These are phyloP conservation scores for Nymphalis io DNA, from an alignment of 1,140 invertebrate species.

Conservation along the genomic window DNA sequence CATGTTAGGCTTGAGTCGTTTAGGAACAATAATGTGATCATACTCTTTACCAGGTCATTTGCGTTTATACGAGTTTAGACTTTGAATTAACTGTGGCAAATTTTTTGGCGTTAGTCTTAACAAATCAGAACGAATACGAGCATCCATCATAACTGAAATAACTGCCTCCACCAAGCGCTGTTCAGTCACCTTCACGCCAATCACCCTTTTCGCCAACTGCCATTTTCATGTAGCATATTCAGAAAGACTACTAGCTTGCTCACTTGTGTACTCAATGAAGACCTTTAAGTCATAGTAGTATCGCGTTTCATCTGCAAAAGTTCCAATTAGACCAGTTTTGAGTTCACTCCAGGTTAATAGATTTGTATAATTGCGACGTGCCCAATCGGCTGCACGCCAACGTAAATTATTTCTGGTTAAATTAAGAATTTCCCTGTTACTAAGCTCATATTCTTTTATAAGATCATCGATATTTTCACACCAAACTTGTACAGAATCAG, in stretches of 20 bases:
- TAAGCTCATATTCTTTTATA: constrained; percentile 14
- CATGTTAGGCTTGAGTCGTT: too few relatives aligned
- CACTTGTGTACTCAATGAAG: constrained; percentile 22
- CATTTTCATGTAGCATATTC: constrained; percentile 20
- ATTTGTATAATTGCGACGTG: constrained; percentile 17
- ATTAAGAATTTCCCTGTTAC: constrained; percentile 14
- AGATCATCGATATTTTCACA: constrained; percentile 10
- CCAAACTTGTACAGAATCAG: constrained; percentile 17
- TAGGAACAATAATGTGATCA: neutral
- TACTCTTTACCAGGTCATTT: neutral
- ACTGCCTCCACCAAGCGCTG: too few relatives aligned
- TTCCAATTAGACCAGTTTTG: constrained; percentile 6
- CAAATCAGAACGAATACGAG: too few relatives aligned
- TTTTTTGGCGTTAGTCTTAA: too few relatives aligned
- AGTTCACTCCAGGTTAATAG: constrained; percentile 13
- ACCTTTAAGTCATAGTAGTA: constrained; percentile 11
- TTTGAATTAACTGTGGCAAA: too few relatives aligned
- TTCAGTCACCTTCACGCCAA: too few relatives aligned
- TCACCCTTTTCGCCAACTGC: neutral
- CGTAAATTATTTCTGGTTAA: constrained; percentile 7
- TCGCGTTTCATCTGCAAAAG: constrained; percentile 21
- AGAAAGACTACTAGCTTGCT: neutral
- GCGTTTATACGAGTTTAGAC: neutral
- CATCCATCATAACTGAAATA: too few relatives aligned
- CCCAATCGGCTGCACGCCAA: constrained; percentile 17